Conservation (phyloP, 2,113 vertebrate genomes). For the Nothobranchius furzeri region DNA sequence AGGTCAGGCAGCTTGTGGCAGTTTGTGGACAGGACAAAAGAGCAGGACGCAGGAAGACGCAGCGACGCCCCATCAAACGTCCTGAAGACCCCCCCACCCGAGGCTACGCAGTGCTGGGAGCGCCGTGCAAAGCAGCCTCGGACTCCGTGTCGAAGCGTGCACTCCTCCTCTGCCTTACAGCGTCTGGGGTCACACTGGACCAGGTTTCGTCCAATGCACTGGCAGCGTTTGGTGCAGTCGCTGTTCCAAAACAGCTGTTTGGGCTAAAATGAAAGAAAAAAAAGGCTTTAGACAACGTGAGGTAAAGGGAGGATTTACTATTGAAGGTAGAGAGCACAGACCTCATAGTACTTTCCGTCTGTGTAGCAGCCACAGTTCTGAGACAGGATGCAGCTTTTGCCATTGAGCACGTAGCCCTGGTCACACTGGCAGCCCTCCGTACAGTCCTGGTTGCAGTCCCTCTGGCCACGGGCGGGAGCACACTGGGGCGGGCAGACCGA, state of each 20-base stretch:
- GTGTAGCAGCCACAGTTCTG: slow-evolving; percentile 97
- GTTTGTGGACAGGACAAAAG: slow-evolving; percentile 97
- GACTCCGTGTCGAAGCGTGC: slow-evolving; percentile 84
- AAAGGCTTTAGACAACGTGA: neutral
- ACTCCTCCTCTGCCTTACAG: slow-evolving; percentile 94
- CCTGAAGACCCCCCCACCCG: slow-evolving; percentile 92
- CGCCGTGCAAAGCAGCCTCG: slow-evolving; percentile 90
- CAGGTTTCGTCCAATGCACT: slow-evolving; percentile 96
- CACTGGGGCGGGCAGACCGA: slow-evolving; percentile 94
- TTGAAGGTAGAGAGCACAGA: slow-evolving; percentile 52
- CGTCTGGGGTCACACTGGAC: slow-evolving; percentile 95
- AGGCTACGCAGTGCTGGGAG: slow-evolving; percentile 90
- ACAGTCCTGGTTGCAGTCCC: slow-evolving; percentile 93
- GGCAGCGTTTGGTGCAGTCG: slow-evolving; percentile 95
- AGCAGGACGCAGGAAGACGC: slow-evolving; percentile 94
- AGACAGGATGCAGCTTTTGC: slow-evolving; percentile 92
- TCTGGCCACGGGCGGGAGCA: slow-evolving; percentile 89
- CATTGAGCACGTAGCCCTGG: slow-evolving; percentile 89
- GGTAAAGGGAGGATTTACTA: neutral
- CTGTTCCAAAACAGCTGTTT: slow-evolving; percentile 97
- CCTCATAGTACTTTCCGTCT: slow-evolving; percentile 95
- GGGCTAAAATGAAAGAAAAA: slow-evolving; percentile 77
- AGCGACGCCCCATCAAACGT: slow-evolving; percentile 96
- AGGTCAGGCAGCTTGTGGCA: slow-evolving; percentile 96
- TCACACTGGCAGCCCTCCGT: slow-evolving; percentile 97